Evolutionary conservation across 2,888 invertebrate genomes (phyloP), one percentile per base, ranked within the genome.

Genomic region (Scotopteryx bipunctaria): DNA sequence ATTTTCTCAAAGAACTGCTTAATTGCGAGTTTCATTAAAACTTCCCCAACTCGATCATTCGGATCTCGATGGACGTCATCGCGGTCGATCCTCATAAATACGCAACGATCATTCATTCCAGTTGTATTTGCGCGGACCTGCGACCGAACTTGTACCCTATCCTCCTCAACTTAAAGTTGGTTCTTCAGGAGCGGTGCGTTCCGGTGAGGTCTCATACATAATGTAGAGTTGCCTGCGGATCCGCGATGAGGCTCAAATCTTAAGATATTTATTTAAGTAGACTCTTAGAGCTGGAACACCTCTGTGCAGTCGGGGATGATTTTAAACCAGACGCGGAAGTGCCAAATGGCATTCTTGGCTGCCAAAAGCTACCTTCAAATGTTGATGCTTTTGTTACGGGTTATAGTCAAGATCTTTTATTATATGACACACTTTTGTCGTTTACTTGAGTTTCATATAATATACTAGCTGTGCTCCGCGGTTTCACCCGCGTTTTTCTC

Each of bases 191-290:
- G 21, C 14, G 13, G 5, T 50, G 48, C n/a, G 58, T 46, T 53
- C 51, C 43, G 27, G 40, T 44, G 35, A 15, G 25, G 9, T 33
- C 66, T 77, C 74, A 78, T 78, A 64, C 77, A 78, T 78, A 68
- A 78, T 78, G 77, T 61, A 78, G 50, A 64, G 66, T 69, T 60
- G 73, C 60, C 63, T 48, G 62, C 56, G 66, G 65, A 64, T 64
- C 59, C 53, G 55, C 65, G 67, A 70, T 66, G 71, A 65, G 69
- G 57, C 71, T 71, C 67, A 69, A 71, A 73, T 71, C 71, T 75
- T 69, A 69, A 75, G 72, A 74, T 77, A 74, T 76, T 77, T 77
- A 78, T 78, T 76, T 71, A 73, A 76, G 75, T 54, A 66, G 66
- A 59, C 63, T 60, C 61, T 17, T 16, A 25, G 19, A 42, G 42